These are phyloP conservation scores for Scelioninae gen. 1 DNA, from an alignment of 2,888 invertebrate genomes.

Conservation along the genomic window DNA sequence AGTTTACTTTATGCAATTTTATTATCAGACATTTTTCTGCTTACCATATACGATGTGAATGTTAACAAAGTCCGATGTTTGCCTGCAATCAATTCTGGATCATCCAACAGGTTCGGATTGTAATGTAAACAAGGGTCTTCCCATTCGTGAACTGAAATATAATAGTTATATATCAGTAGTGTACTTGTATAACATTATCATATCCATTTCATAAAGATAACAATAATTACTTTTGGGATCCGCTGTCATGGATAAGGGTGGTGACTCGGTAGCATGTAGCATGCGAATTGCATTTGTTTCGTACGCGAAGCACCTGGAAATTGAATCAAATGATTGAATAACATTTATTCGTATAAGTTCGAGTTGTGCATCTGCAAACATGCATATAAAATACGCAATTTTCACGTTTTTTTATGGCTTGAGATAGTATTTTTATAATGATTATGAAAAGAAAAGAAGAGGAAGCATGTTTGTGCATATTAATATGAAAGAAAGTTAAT, in stretches of 20 bases:
- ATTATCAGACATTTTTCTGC: too few relatives aligned
- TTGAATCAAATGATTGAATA: constrained; percentile 29
- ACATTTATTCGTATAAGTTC: constrained; percentile 4
- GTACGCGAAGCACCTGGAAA: constrained; percentile 89
- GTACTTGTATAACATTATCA: constrained; percentile 10
- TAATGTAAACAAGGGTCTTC: constrained; percentile 86
- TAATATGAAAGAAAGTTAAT: constrained; percentile 33
- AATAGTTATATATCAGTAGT: constrained; percentile 30
- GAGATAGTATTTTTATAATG: constrained; percentile 30
- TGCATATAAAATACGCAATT: constrained; percentile 37
- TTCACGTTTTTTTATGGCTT: constrained; percentile 2
- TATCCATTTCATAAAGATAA: constrained; percentile 49
- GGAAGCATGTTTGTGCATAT: constrained; percentile 32
- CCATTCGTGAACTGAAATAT: constrained; percentile 80
- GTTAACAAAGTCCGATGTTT: constrained; percentile 94
- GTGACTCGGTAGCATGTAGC: constrained; percentile 85
- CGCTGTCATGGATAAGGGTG: constrained; percentile 83
- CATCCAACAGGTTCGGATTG: constrained; percentile 95
- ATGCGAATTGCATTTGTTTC: constrained; percentile 88
- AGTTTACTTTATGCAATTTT: too few relatives aligned
- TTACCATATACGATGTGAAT: constrained; percentile 93
- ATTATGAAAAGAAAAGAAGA: constrained; percentile 34
- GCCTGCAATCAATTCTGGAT: constrained; percentile 95
- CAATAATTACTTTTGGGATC: constrained; percentile 83
- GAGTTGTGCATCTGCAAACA: constrained; percentile 44